Conservation (phyloP, 1,140 invertebrate genomes). For the Ectropis grisescens region DNA sequence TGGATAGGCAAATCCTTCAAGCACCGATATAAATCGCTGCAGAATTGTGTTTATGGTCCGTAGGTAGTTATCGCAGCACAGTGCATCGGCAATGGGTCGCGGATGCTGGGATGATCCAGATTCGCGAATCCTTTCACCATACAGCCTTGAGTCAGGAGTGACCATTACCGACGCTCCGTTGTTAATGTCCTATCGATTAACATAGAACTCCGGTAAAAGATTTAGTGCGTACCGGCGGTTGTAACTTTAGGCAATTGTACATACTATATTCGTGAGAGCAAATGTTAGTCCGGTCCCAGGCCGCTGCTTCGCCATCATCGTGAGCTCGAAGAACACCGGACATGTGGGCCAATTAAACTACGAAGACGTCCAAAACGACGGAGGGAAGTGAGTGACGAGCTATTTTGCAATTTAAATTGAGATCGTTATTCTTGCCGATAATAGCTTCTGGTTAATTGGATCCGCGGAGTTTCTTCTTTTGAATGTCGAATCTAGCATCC, state of each 20-base stretch:
- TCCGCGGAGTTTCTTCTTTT: no score
- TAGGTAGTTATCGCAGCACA: no score
- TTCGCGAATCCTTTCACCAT: conserved; percentile 55
- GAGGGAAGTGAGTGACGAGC: conserved; percentile 14
- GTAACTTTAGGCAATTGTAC: conserved; percentile 23
- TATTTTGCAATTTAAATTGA: conserved; percentile 48
- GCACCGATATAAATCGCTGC: no score
- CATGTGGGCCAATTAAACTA: conserved; percentile 25
- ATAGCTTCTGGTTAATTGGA: conserved; percentile 29
- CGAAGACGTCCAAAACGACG: conserved; percentile 4
- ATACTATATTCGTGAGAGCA: conserved; percentile 10
- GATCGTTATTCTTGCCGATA: conserved; percentile 32
- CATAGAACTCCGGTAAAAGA: conserved; percentile 50
- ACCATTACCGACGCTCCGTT: conserved; percentile 53
- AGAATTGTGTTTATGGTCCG: no score
- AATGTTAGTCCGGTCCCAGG: conserved; percentile 17
- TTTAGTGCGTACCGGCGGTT: conserved; percentile 26
- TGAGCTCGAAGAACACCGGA: conserved; percentile 16
- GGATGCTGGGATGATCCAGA: conserved; percentile 57
- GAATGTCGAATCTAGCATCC: no score
- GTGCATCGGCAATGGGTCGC: conserved; percentile 2
- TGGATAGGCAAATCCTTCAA: no score
- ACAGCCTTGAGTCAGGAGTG: conserved; percentile 51
- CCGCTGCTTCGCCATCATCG: conserved; percentile 7
- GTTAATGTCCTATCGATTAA: conserved; percentile 59